These are phyloP conservation scores for Orientallactaga sibirica DNA, from an alignment of 2,797 vertebrate species.

Conservation along the genomic window DNA sequence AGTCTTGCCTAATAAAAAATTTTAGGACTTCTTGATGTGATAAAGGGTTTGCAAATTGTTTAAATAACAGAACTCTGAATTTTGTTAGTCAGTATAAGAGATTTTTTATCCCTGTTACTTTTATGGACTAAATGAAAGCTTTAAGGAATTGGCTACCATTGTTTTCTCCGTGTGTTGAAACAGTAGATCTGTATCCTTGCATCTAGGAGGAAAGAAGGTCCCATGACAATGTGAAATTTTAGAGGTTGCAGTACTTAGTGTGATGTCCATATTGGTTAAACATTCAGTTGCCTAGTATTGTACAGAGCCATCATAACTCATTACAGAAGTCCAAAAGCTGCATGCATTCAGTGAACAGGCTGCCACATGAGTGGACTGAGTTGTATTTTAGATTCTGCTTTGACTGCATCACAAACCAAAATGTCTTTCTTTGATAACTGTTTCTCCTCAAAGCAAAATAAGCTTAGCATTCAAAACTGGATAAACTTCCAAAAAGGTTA, in stretches of 20 bases:
- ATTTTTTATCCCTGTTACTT: background rate
- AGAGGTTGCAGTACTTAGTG: background rate
- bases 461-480: constrained; percentile 35
- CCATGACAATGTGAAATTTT: background rate
- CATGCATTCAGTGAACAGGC: constrained; percentile 50
- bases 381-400: constrained; percentile 52
- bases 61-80: constrained; percentile 54
- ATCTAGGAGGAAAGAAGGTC: background rate
- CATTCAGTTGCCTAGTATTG: background rate
- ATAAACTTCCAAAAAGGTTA: constrained; percentile 13
- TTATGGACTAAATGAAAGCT: constrained; percentile 40
- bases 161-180: constrained; percentile 42
- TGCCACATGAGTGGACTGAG: constrained; percentile 26
- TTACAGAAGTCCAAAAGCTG: constrained; percentile 46
- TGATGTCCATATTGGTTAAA: background rate
- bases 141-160: constrained; percentile 34
- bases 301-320: constrained; percentile 41
- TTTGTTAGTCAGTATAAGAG: background rate
- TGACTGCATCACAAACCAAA: constrained; percentile 53
- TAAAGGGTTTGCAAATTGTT: constrained; percentile 48
- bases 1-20: constrained; percentile 55
- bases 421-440: constrained; percentile 15
- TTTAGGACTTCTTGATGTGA: constrained; percentile 62
- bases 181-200: background rate
- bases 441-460: constrained; percentile 57